Base-by-base conservation (phyloP, 2,113 vertebrate genomes). In the Ictalurus punctatus region DNA sequence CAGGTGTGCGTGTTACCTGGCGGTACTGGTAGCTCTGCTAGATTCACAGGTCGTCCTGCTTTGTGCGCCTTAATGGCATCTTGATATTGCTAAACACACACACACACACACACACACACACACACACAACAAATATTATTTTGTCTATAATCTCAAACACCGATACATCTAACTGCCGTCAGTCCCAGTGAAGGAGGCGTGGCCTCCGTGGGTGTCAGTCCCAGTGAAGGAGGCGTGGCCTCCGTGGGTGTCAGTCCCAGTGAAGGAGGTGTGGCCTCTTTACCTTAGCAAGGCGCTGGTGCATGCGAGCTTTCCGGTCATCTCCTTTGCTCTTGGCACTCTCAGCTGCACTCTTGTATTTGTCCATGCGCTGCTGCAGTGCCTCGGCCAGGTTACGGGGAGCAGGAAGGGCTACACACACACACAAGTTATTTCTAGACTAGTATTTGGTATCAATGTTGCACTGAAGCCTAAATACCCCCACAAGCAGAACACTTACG, bases 241-340 rank as follows among this genome's bases (percentile, higher is more conserved):
- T 59, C 9, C 56, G 27, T n/a, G n/a, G n/a, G n/a, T 37, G 13
- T 44, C 13, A 79, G 19, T 44, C 37, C 1, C 5, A 79, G 48
- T 54, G 48, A 44, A 40, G 21, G 14, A 65, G 59, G 34, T 12
- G 59, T 84, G 8, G 40, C 61, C 40, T 67, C n/a, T 59, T 34
- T 30, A 97, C 97, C 96, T 98, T 98, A 73, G 97, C 90, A 7
- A 98, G 98, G 34, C 97, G 97, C 88, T 97, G 96, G 25, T 98
- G 97, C 97, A 98, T 98, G 40, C 97, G 96, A 0, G 97, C 96
- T 90, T 98, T 98, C 10, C 97, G 96, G 52, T 97, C 97, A 2
- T 98, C 97, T 59, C 97, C 97, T 91, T 96, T 97, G 93, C 92
- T 94, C 91, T 96, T 97, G 85, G 97, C 97, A 80, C 95, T 95